Evolutionary conservation across 2,797 vertebrate species (phyloP).

Genomic region (Pelobates cultripes): DNA sequence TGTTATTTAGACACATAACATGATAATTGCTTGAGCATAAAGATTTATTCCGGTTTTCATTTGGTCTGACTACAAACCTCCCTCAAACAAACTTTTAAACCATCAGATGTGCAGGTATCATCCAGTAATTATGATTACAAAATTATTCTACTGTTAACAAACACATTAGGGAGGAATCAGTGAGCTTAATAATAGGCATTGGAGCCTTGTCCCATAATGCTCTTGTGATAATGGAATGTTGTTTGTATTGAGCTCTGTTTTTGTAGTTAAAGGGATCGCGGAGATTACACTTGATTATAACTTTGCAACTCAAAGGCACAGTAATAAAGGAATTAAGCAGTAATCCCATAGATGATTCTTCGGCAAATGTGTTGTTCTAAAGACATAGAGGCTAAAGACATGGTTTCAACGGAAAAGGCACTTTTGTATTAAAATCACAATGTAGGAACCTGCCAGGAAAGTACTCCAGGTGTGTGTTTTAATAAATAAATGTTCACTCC

Average conservation of each 20-base stretch:
- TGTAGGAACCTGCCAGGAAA: too few relatives aligned
- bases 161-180: conserved; percentile 8
- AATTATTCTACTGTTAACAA: conserved; percentile 12
- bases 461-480: too few relatives aligned
- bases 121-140: conserved; percentile 6
- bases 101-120: conserved; percentile 6
- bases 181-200: background rate
- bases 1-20: conserved; percentile 38
- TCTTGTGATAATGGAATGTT: conserved; percentile 8
- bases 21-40: conserved; percentile 19
- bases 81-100: conserved; percentile 4
- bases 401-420: too few relatives aligned
- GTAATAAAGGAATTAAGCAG: background rate
- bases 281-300: conserved; percentile 2
- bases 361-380: background rate
- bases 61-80: conserved; percentile 22
- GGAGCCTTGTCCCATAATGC: background rate
- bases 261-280: background rate
- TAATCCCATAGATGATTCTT: background rate
- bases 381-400: background rate
- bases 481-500: too few relatives aligned
- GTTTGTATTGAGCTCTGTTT: background rate
- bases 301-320: background rate
- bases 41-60: conserved; percentile 25
- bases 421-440: too few relatives aligned